phyloP scores from a whole-genome alignment of 2,797 vertebrate species.

The Cynopterus sphinx region DNA sequence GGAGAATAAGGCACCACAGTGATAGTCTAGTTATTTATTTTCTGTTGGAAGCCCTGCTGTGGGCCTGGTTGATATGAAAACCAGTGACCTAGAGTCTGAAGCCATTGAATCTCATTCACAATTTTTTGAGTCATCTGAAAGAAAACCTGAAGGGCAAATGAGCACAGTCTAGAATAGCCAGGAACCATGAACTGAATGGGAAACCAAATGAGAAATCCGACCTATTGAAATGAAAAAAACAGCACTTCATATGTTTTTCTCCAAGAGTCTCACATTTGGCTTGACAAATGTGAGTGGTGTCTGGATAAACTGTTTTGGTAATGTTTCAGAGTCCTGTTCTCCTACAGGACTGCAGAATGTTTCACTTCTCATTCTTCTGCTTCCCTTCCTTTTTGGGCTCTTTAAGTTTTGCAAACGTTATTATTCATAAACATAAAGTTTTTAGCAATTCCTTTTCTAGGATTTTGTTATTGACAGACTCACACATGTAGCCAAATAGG shows the following conservation, averaged over 20 bases:
- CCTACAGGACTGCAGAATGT: background rate
- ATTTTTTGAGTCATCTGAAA: constrained; percentile 10
- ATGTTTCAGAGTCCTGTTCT: background rate
- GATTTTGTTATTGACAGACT: background rate
- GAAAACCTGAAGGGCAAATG: constrained; percentile 20
- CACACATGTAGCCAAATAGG: background rate
- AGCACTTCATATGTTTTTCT: background rate
- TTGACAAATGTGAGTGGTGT: background rate
- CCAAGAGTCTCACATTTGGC: background rate
- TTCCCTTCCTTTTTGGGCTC: background rate
- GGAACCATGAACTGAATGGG: background rate
- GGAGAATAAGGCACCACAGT: background rate
- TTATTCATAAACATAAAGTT: background rate
- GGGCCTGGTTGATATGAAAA: background rate
- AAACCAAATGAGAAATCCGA: constrained; percentile 16
- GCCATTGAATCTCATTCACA: background rate
- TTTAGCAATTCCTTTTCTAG: background rate
- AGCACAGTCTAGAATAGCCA: background rate
- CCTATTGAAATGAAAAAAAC: background rate
- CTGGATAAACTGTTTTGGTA: background rate
- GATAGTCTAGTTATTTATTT: background rate
- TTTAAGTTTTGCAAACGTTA: constrained; percentile 3
- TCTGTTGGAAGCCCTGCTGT: background rate
- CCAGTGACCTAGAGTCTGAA: background rate
- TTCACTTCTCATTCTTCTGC: background rate